Conservation (phyloP, 2,797 vertebrate species). For the Ambastaia sidthimunki region DNA sequence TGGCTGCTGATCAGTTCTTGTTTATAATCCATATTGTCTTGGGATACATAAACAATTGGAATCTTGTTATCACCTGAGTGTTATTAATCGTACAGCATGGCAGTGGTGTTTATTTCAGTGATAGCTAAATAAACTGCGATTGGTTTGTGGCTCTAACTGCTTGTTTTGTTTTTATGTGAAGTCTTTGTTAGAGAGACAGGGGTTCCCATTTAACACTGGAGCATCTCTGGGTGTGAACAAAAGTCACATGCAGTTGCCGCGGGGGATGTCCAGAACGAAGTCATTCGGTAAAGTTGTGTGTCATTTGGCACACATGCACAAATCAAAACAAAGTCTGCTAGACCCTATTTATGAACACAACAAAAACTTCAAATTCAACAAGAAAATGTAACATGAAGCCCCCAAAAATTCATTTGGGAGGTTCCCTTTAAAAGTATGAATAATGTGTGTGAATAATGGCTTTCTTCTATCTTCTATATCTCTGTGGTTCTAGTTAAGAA, state of each 20-base stretch:
- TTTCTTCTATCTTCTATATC: too few relatives aligned
- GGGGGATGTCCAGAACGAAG: conserved; percentile 95
- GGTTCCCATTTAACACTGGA: conserved; percentile 81
- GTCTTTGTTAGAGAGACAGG: conserved; percentile 95
- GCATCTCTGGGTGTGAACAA: conserved; percentile 82
- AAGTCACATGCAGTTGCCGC: conserved; percentile 88
- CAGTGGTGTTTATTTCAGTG: neutral
- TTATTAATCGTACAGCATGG: too few relatives aligned
- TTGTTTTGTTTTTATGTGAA: conserved; percentile 62
- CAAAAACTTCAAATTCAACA: too few relatives aligned
- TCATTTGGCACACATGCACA: neutral
- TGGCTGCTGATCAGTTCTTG: conserved; percentile 22
- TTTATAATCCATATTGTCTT: conserved; percentile 29
- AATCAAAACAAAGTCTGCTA: neutral
- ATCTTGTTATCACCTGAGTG: too few relatives aligned
- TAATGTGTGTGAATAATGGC: too few relatives aligned
- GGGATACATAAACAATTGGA: neutral
- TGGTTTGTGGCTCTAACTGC: conserved; percentile 2
- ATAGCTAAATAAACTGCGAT: neutral
- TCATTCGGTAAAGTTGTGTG: conserved; percentile 86
- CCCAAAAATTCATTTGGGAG: too few relatives aligned
- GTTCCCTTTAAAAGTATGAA: too few relatives aligned
- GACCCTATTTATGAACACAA: neutral
- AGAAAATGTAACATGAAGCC: too few relatives aligned
- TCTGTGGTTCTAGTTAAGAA: too few relatives aligned